A percentile compares a stretch with the other conserved stretches of the same genome.
Evolutionary conservation across 2,113 vertebrate species (phyloP).

Genomic region (Poecile atricapillus): DNA sequence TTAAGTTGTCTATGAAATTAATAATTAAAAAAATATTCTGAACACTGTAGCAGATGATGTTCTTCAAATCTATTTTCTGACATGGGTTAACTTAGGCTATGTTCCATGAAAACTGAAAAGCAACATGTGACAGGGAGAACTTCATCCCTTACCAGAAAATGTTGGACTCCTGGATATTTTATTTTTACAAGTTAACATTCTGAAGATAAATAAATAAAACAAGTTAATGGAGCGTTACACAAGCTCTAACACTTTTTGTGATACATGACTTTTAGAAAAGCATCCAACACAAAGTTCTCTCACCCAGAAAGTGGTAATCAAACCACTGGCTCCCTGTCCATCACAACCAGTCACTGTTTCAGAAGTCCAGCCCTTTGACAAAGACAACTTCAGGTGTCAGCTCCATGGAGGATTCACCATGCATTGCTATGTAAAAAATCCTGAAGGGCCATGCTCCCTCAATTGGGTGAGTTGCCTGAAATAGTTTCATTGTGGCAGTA

Average conservation of each 20-base stretch:
- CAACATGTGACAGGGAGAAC: not conserved
- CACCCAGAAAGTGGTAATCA: fast-evolving
- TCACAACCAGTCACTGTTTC: not conserved
- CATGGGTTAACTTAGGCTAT: not conserved
- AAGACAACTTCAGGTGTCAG: not conserved
- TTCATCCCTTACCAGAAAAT: not conserved
- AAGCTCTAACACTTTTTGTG: not conserved
- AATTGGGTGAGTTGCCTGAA: not conserved
- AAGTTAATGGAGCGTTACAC: not conserved
- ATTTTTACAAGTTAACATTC: not conserved
- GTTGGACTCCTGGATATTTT: not conserved
- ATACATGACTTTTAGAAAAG: not conserved
- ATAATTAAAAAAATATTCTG: not conserved
- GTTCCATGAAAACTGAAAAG: not conserved
- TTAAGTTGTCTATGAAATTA: not conserved
- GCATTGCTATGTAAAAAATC: not conserved
- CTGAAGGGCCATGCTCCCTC: not conserved
- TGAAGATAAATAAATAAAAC: not conserved
- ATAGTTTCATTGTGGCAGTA: not conserved
- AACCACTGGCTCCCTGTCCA: not conserved
- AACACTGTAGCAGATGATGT: not conserved
- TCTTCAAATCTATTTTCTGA: not conserved
- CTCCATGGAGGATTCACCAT: not conserved
- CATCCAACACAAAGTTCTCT: not conserved
- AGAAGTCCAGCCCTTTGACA: not conserved